Base-by-base conservation (phyloP, 2,797 vertebrate species). In the Gephyroberyx darwinii region DNA sequence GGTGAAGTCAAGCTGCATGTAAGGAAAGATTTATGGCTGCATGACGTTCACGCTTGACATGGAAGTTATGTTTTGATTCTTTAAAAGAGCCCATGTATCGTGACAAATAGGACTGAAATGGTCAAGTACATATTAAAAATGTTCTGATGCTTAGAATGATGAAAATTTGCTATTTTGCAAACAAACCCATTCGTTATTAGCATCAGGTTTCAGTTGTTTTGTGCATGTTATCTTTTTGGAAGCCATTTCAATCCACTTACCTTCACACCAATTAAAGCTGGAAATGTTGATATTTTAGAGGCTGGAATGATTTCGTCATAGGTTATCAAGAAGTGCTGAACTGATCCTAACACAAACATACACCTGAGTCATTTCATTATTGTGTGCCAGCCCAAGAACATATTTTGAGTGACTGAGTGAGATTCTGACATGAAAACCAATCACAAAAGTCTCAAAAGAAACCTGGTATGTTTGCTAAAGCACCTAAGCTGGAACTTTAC, bases 391-490 rank as follows among this genome's bases (percentile, higher is more conserved):
- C 65, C 67, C 69, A 69, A 71, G 74, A 74, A 61, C 74, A 81
- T 59, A 69, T 77, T 79, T 69, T 81, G 26, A 2, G 26, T 26
- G 26, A 26, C 61, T 54, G 26, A 69, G 65, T 37, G 74, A 83
- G 64, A 70, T 67, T 72, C 43, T 55, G 65, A 71, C 78, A 74
- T 83, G 77, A 81, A 75, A 85, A 84, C 51, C 5, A 35, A 62
- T 59, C 78, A 74, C 73, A 76, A 68, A 86, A 30, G 43, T 77
- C 73, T 86, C 30, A 85, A 80, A 86, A 77, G 72, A 85, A 86
- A 81, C 54, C 26, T 66, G 85, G 78, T 58, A 65, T 90, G 86
- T 90, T 89, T 90, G 78, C 81, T 17, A 75, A 91, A 86, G 83
- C 80, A 81, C 74, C 72, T 68, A 78, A 84, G 86, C 72, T 55